Evolutionary conservation across 2,113 vertebrate genomes (phyloP), one percentile per base, ranked within the genome.

Genomic region (Cynoglossus semilaevis): DNA sequence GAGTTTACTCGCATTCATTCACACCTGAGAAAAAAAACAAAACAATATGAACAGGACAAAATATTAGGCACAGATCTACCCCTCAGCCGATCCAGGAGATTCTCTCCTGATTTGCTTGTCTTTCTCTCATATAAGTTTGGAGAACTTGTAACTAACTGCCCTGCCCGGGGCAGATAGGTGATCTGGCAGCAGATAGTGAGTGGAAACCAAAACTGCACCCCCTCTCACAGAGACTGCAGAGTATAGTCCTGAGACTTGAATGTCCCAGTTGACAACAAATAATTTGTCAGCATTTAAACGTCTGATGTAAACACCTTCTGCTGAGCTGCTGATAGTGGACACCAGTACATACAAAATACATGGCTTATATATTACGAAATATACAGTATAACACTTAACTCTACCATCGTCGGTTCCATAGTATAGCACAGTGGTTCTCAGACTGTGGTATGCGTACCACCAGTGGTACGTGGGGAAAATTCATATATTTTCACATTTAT

Each of bases 271-370:
- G 63, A 59, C 76, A 54, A 71, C 53, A 43, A 0, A 51, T 52
- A 43, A 58, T 55, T 34, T 7, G 57, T 29, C 22, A 29, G 22
- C 22, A 29, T 29, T 29, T 66, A 80, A 85, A 85, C 76, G 81
- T 70, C 74, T 76, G 64, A 63, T 72, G 83, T 68, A 83, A 85
- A 80, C 65, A n/a, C 61, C 71, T 48, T 43, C 12, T 29, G 22
- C 22, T 29, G 22, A 29, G 22, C 22, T 29, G 22, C 22, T 29
- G 22, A 29, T 29, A 29, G 22, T 29, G 6, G 22, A 29, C 22
- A 29, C 22, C 22, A 29, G 2, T 29, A 29, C 22, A 29, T 29
- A 29, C 22, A 29, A 29, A 29, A 29, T 29, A 29, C 22, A 29
- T 29, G 6, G 3, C 2, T 29, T n/a, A n/a, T n/a, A n/a, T n/a